These are phyloP conservation scores for Drosophila paulistorum DNA, from an alignment of 1,140 invertebrate genomes.

Conservation along the genomic window DNA sequence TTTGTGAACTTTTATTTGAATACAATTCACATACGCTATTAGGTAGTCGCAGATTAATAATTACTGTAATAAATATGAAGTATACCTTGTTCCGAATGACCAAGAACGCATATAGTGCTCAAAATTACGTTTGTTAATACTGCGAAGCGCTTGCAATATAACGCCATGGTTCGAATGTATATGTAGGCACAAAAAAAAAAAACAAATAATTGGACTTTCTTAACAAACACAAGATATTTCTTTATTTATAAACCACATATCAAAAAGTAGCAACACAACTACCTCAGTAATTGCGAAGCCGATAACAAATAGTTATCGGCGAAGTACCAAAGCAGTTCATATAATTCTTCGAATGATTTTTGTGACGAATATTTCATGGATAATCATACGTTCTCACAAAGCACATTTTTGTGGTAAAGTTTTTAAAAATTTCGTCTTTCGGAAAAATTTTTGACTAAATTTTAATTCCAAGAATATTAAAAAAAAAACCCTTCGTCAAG, in stretches of 20 bases:
- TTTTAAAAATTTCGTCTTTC: too few species aligned
- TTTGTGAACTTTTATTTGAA: background rate
- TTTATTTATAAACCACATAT: background rate
- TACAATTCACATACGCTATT: background rate
- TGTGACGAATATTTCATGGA: too few species aligned
- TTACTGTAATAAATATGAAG: background rate
- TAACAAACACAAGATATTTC: background rate
- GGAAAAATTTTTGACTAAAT: too few species aligned
- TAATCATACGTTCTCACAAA: too few species aligned
- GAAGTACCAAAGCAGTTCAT: too few species aligned
- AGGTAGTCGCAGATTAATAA: background rate
- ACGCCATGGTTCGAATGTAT: conserved; percentile 6
- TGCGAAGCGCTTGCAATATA: conserved; percentile 1
- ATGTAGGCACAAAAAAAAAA: conserved; percentile 1
- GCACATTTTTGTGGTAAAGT: too few species aligned
- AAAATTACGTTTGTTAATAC: conserved; percentile 6
- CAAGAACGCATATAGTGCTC: conserved; percentile 3
- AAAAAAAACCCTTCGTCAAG: too few species aligned
- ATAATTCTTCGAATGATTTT: too few species aligned
- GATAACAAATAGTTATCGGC: too few species aligned
- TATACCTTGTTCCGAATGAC: conserved; percentile 11
- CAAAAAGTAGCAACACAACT: conserved; percentile 1
- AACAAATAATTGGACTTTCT: background rate
- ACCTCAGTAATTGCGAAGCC: background rate
- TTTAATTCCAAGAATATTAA: too few species aligned